Evolutionary conservation across 2,797 vertebrate species (phyloP), one percentile per base, ranked within the genome.

Genomic region (Craterocephalus amniculus): DNA sequence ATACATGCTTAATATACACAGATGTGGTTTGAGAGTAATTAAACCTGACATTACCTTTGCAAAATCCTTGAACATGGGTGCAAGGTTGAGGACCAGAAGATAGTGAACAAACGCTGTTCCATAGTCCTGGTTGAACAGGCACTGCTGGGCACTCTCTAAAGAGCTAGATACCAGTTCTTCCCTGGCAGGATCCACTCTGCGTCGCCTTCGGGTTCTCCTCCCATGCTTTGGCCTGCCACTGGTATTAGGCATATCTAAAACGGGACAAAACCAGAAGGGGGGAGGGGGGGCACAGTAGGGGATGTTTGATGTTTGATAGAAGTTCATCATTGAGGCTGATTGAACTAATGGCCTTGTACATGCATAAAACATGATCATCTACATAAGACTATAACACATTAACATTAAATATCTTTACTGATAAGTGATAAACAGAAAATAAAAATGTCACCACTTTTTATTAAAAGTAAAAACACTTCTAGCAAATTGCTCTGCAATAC

Each of bases 91-190:
- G 61, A 96, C 96, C 0, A 99, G 93, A 0, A 99, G 96, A 88
- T 97, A 99, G 85, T 99, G 97, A 12, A 97, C 97, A 67, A 97
- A 99, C 0, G 97, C 97, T 3, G 97, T 98, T 68, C 98, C 98
- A 78, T 97, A 97, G 76, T 99, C 97, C 51, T 95, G 96, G 69
- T 92, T 91, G 60, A 95, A 92, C 58, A 99, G 83, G 68, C 97
- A 99, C 77, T 97, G 95, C 81, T 98, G 96, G 0, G 97, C 97
- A 75, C 97, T 99, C 87, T 96, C 96, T 32, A 99, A 63, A 32
- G 97, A 98, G 45, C 93, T 94, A 11, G 95, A 95, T 38, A 99
- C 94, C 88, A 99, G 87, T 81, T 97, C 94, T 10, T 94, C 92
- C 66, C 96, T 94, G 56, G 95, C 92, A 0, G 94, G 93, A 67